These are phyloP conservation scores for Hassar affinis DNA, from an alignment of 2,113 vertebrate species.

Conservation along the genomic window DNA sequence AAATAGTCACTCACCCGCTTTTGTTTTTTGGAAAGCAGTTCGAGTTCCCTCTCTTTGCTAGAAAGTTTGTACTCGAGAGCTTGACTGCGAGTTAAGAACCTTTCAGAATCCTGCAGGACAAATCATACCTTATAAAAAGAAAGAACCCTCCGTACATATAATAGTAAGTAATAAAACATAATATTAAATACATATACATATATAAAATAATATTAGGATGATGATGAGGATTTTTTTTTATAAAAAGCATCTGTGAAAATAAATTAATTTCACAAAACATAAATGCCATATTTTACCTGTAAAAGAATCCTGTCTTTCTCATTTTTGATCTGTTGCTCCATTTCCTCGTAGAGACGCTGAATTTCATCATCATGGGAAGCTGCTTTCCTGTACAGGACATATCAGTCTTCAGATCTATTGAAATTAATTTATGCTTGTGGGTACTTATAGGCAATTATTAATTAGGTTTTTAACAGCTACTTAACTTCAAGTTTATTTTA, in stretches of 20 bases:
- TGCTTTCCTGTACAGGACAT: slow-evolving; percentile 75
- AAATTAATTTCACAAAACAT: neutral
- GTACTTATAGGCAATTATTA: too few species aligned
- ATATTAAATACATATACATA: too few species aligned
- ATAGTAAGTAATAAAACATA: neutral
- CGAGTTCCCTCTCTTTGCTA: slow-evolving; percentile 84
- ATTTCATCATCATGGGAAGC: slow-evolving; percentile 86
- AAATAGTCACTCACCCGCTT: slow-evolving; percentile 68
- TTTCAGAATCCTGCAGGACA: slow-evolving; percentile 77
- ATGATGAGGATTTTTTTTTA: neutral
- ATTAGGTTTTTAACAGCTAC: too few species aligned
- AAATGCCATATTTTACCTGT: slow-evolving; percentile 69
- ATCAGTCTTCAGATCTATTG: neutral
- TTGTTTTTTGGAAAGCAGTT: slow-evolving; percentile 82
- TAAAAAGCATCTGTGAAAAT: neutral
- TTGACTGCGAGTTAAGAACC: slow-evolving; percentile 78
- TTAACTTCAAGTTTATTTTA: too few species aligned
- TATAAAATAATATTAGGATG: neutral
- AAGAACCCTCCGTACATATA: neutral
- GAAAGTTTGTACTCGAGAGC: slow-evolving; percentile 79
- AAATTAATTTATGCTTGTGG: neutral
- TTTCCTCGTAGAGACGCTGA: slow-evolving; percentile 88
- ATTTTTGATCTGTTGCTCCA: slow-evolving; percentile 91
- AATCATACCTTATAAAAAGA: slow-evolving; percentile 14
- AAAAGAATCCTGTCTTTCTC: slow-evolving; percentile 86